These are phyloP conservation scores for Oryctes rhinoceros DNA, from an alignment of 1,140 invertebrate species.

Conservation along the genomic window DNA sequence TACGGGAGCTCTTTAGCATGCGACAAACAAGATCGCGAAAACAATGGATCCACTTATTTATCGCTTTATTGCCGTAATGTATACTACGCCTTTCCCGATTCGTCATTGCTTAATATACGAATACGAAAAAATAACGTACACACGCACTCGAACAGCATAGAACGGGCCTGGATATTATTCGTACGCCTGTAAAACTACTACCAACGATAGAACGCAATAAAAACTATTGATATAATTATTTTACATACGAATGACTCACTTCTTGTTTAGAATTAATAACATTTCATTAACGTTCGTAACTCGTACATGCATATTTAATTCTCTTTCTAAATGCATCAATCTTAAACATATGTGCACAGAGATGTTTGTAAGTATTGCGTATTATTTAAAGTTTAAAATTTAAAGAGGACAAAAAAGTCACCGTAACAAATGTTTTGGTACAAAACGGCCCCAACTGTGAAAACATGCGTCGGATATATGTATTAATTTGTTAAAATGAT, in stretches of 20 bases:
- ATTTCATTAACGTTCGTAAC: conserved; percentile 23
- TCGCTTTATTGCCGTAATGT: conserved; percentile 2
- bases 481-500: too few relatives aligned
- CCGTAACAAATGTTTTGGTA: too few relatives aligned
- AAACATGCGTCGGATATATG: too few relatives aligned
- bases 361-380: too few relatives aligned
- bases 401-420: too few relatives aligned
- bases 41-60: conserved; percentile 13
- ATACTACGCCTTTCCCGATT: background rate
- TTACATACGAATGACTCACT: conserved; percentile 12
- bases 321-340: background rate
- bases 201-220: conserved; percentile 7
- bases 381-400: too few relatives aligned
- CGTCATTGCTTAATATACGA: background rate
- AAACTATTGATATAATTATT: conserved; percentile 34
- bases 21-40: conserved; percentile 13
- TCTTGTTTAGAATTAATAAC: conserved; percentile 38
- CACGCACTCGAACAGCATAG: background rate
- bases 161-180: too few relatives aligned
- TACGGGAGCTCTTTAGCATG: background rate
- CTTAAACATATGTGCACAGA: too few relatives aligned
- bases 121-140: background rate
- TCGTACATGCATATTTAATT: conserved; percentile 10
- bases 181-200: background rate
- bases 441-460: too few relatives aligned